Evolutionary conservation across 2,888 invertebrate species (phyloP), one percentile per base, ranked within the genome.

Genomic region (Meloe dianella): DNA sequence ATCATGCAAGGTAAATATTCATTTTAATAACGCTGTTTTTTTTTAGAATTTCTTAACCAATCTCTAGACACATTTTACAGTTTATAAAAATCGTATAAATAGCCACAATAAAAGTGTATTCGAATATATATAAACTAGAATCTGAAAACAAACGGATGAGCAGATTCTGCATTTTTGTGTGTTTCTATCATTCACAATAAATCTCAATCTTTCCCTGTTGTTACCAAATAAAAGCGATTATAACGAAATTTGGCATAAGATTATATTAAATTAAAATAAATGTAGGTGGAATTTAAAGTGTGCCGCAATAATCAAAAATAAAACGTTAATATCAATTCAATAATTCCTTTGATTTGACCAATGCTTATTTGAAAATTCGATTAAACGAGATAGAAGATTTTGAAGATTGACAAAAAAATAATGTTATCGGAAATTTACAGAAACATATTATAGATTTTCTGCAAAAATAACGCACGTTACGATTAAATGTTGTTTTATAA

Each of bases 191-290:
- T 51, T 22, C 47, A 10, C 22, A 3, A 51, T 51, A 22, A 51
- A 51, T 51, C 12, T 12, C 24, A 54, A 54, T 54, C 14, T 24
- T 14, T 24, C 12, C 10, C 22, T 54, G 24, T n/a, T n/a, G n/a
- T 47, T 47, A 54, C 24, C 14, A 54, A 54, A 24, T 24, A 47
- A 47, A 47, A 47, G 10, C 20, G 47, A 3, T 22, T 47, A 17
- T 22, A 54, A 54, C 54, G 24, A 54, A 54, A 24, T 54, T 54
- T 54, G 54, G 54, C 24, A 54, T n/a, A 54, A 24, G 54, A 54
- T 24, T 22, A 47, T n/a, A 12, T 24, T 2, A 1, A 1, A 35
- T 35, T 14, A 14, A 41, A 12, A 12, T n/a, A n/a, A 9, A 24
- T 24, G 54, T 54, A 54, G 54, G 54, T 54, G 54, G 47, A 17